Base-by-base conservation (phyloP, 2,797 vertebrate species). In the Bucorvus abyssinicus region DNA sequence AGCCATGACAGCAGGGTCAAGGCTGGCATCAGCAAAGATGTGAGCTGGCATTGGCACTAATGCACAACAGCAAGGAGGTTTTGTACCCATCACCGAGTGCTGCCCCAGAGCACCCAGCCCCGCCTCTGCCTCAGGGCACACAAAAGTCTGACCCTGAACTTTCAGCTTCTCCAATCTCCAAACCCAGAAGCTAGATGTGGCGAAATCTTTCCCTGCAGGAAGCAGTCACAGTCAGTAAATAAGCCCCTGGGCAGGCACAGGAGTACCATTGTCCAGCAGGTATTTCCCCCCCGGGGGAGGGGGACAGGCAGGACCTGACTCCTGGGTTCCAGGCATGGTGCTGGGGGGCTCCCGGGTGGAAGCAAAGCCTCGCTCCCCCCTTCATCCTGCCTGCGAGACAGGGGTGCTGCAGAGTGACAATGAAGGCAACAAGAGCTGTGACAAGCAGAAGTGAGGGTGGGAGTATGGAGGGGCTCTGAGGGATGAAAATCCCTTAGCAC, bases 381-480 rank as follows among this genome's bases (percentile, higher is more conserved):
- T 13, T 38, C 52, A 52, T 65, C 34, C 65, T 57, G 34, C 65
- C 69, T 21, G 7, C 1, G 4, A 56, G 59, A 12, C 1, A 2
- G 19, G 10, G 32, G 56, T 34, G 55, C 10, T 29, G 29, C 68
- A 30, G 73, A 19, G 60, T 2, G 7, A 69, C 76, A 90, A 24
- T 0, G 0, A 69, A 82, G 61, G n/a, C 12, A 23, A 7, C 0
- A 0, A 71, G 53, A 69, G 32, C 59, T 0, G 0, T 1, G 1
- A 7, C 3, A 14, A 40, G 57, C 69, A 64, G 49, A 42, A 68
- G 26, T 5, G n/a, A 84, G 17, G 19, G 6, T 40, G 36, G 68
- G 61, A 71, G 57, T 23, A 6, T 8, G 14, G n/a, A 65, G 22
- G 19, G 63, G n/a, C 70, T 90, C 53, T 30, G 73, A 59, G 44